Evolutionary conservation across 2,797 vertebrate genomes (phyloP).

Genomic region (Molothrus ater): DNA sequence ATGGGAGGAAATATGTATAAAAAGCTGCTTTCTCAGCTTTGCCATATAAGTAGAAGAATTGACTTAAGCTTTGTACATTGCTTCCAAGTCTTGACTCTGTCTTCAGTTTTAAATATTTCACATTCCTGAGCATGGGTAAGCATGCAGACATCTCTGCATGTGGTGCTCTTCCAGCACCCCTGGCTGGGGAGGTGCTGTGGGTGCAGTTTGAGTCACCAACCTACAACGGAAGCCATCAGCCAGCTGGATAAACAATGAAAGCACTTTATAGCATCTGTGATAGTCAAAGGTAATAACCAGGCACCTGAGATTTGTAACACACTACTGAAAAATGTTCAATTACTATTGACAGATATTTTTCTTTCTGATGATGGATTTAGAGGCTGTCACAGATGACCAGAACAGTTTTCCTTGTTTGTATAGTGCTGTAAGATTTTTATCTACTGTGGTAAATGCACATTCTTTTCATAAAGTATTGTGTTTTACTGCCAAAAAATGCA

Average conservation of each 20-base stretch:
- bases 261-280: not conserved
- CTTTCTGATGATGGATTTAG: not conserved
- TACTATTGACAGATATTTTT: not conserved
- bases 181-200: not conserved
- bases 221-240: not conserved
- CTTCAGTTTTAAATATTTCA: not conserved
- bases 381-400: not conserved
- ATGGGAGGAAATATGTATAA: not conserved
- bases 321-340: not conserved
- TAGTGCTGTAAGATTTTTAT: not conserved
- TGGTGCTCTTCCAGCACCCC: not conserved
- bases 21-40: conserved; percentile 16
- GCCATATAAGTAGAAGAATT: conserved; percentile 33
- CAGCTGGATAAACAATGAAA: not conserved
- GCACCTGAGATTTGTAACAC: not conserved
- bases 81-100: not conserved
- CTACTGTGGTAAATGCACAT: not conserved
- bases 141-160: accelerated
- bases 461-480: not conserved
- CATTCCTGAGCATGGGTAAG: not conserved
- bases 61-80: not conserved
- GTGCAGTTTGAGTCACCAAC: not conserved
- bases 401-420: not conserved
- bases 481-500: not conserved
- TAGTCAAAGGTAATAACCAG: not conserved